Conservation (phyloP, 1,140 invertebrate genomes). For the Reticulitermes speratus region DNA sequence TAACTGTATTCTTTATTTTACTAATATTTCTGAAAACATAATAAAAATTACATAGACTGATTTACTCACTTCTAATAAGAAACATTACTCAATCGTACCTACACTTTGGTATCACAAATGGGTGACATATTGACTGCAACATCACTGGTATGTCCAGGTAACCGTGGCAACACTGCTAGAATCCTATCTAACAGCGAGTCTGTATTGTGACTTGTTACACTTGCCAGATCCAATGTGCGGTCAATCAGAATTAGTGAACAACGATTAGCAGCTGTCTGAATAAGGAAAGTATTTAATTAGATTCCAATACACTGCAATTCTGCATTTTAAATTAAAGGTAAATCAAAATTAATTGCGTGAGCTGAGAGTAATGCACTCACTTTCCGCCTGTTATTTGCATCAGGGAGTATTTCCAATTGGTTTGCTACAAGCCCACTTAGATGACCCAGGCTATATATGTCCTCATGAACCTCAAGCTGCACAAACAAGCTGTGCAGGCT, state of each 20-base stretch:
- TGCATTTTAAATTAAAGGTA: not conserved
- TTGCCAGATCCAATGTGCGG: constrained; percentile 63
- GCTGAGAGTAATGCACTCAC: constrained; percentile 43
- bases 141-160: constrained; percentile 64
- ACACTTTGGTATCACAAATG: constrained; percentile 58
- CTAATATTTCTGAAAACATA: too few relatives aligned
- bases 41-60: constrained; percentile 10
- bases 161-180: constrained; percentile 58
- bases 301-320: not conserved
- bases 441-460: constrained; percentile 63
- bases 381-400: constrained; percentile 54
- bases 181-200: constrained; percentile 64
- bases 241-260: constrained; percentile 66
- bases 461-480: constrained; percentile 60
- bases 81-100: constrained; percentile 39
- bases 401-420: constrained; percentile 57
- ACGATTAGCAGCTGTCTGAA: constrained; percentile 53
- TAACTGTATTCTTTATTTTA: too few relatives aligned
- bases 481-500: constrained; percentile 59
- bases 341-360: not conserved
- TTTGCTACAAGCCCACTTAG: constrained; percentile 62
- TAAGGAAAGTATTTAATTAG: constrained; percentile 35
- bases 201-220: constrained; percentile 57
- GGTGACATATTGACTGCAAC: constrained; percentile 63
- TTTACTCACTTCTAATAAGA: constrained; percentile 11